phyloP scores from a whole-genome alignment of 2,888 invertebrate genomes.

The Caenorhabditis drosophilae region DNA sequence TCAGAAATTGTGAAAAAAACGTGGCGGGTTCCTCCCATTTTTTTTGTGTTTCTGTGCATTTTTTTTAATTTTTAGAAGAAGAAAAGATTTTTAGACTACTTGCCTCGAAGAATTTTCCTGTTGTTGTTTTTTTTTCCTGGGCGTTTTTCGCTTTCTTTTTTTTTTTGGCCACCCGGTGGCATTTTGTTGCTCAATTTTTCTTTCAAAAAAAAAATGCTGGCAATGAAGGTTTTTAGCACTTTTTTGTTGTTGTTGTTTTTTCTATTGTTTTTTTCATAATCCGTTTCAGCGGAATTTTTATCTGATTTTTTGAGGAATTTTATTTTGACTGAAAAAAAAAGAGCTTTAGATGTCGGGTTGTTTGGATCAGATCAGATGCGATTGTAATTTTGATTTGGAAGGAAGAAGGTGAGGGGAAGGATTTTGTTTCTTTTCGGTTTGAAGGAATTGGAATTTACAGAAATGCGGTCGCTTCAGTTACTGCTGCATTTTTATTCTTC shows the following conservation, averaged over 20 bases:
- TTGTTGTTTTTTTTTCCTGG: conserved; percentile 1
- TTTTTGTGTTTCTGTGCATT: too few species aligned
- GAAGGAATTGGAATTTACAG: conserved; percentile 8
- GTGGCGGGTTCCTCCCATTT: too few species aligned
- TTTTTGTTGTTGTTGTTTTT: conserved; percentile 16
- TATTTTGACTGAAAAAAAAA: too few species aligned
- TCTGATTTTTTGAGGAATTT: background rate
- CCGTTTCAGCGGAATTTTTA: background rate
- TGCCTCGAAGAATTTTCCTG: too few species aligned
- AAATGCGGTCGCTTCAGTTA: conserved; percentile 84
- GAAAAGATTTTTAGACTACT: too few species aligned
- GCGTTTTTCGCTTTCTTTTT: conserved; percentile 1
- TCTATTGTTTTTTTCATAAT: conserved; percentile 4
- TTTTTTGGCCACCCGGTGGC: too few species aligned
- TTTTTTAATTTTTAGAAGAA: too few species aligned
- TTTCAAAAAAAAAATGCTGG: too few species aligned
- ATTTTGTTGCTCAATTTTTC: too few species aligned
- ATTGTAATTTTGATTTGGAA: conserved; percentile 77
- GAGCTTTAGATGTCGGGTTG: conserved; percentile 66
- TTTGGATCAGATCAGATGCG: conserved; percentile 58
- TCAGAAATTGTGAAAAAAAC: too few species aligned
- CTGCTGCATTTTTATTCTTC: conserved; percentile 89
- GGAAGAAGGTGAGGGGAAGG: conserved; percentile 75
- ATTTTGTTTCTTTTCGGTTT: background rate
- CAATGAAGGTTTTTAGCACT: too few species aligned